phyloP scores from a whole-genome alignment of 2,888 invertebrate genomes.

The Melieria omissa region DNA sequence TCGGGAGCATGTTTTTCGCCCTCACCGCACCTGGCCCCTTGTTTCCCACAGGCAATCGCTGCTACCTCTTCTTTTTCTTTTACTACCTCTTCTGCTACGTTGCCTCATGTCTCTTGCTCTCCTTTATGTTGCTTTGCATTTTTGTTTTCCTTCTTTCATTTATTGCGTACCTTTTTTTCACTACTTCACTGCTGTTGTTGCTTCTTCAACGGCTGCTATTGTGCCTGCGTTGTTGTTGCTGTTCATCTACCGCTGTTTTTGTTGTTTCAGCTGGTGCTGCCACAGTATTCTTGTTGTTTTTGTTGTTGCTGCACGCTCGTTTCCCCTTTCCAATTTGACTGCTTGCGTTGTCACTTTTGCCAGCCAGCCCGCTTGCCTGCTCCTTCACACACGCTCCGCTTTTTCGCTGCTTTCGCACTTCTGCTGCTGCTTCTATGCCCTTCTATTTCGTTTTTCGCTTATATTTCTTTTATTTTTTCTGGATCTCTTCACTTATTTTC shows the following conservation, averaged over 20 bases:
- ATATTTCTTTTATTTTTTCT: background rate
- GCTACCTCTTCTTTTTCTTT: no score
- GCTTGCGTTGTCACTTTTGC: constrained; percentile 36
- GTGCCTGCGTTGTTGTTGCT: background rate
- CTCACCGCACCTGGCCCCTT: no score
- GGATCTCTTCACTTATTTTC: background rate
- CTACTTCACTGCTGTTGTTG: background rate
- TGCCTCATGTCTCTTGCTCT: no score
- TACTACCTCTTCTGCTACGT: no score
- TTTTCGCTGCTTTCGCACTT: background rate
- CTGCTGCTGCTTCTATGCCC: background rate
- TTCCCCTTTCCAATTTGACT: background rate
- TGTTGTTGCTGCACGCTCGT: background rate
- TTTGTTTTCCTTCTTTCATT: background rate
- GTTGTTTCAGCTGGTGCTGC: constrained; percentile 1
- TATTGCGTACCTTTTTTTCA: constrained; percentile 9
- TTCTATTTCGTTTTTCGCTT: background rate
- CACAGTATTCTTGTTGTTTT: constrained; percentile 6
- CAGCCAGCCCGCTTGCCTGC: background rate
- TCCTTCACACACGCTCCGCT: background rate
- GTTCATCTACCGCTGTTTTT: no score
- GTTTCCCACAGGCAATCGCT: no score
- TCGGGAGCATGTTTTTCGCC: no score
- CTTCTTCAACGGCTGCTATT: background rate
- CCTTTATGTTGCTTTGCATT: background rate